Base-by-base conservation (phyloP, 2,888 invertebrate genomes). In the Tiliacea aurago region DNA sequence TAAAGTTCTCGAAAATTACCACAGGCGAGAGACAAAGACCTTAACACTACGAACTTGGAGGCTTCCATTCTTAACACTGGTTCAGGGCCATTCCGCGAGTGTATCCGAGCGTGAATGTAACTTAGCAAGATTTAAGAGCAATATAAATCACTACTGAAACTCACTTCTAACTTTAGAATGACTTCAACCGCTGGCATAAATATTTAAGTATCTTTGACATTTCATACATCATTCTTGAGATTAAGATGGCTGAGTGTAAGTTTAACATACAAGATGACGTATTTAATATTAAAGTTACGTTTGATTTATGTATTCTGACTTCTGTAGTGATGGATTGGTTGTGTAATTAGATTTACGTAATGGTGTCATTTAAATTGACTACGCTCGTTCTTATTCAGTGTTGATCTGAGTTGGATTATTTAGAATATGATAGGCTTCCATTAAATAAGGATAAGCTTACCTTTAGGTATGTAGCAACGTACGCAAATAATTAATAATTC, bases 151-250 rank as follows among this genome's bases (percentile, higher is more conserved):
- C 68, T 55, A 66, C 41, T 28, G 63, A 80, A 76, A 83, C 69
- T 73, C 63, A 68, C 65, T 69, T 66, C 79, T 66, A 79, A 82
- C 72, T 82, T 73, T 51, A 68, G 68, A 82, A 80, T 84, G 70
- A 64, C 73, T 80, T 70, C 61, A 77, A 73, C 74, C 70, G 58
- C 73, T 55, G 45, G 20, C 68, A 80, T 84, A 80, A 82, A 84
- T 84, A 73, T 84, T 73, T 62, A 59, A 77, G 66, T 75, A 62
- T 23, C 49, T 82, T 84, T 83, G 74, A 80, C 73, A 69, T 84
- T 80, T 77, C 77, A 83, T 82, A 84, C 71, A 73, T 80, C 83
- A 76, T 84, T 74, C 78, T 64, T 70, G 71, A 70, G 70, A 81
- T 81, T 78, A 70, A 73, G 41, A 58, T 64, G 59, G 15, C 58